Base-by-base conservation (phyloP, 2,113 vertebrate species). In the Tapirus terrestris region DNA sequence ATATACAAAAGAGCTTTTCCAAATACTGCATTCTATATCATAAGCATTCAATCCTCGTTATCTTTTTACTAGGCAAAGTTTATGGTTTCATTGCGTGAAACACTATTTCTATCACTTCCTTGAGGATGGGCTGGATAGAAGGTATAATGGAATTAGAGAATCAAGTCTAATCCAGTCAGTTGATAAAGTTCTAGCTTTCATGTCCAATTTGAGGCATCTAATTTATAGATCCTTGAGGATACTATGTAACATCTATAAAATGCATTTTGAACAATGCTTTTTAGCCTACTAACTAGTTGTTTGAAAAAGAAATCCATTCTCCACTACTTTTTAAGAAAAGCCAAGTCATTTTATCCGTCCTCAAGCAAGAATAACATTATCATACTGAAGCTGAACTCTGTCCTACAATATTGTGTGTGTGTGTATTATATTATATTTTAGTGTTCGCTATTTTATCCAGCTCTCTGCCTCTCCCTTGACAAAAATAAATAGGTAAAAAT, bases 261-360 rank as follows among this genome's bases (percentile, higher is more conserved):
- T 61, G 68, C 45, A 91, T 81, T 93, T 97, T 94, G 43, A n/a
- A 25, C 68, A 79, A 48, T 45, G 81, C 58, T 83, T 97, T 97
- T 89, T 43, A 89, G 95, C 39, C 73, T 39, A 89, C 73, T 87
- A 86, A 95, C 48, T 91, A 73, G 48, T 27, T 76, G 29, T 33
- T 89, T 0, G 81, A 96, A 96, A 90, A 36, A 91, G 65, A 80
- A 73, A 97, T 58, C 88, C 1, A 17, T 81, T 96, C 60, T 91
- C 51, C 68, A 16, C 63, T 45, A 10, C 61, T 92, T 96, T 23
- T 60, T 89, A 96, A 92, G 27, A 67, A 39, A 92, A 94, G 48
- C 79, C 84, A 75, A 85, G 61, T 60, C 36, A 73, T 61, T 95
- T 94, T 63, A 73, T 51, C 39, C 43, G 2, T 72, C 87, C 51